phyloP scores from a whole-genome alignment of 1,140 invertebrate genomes.

The Hyphantria cunea region DNA sequence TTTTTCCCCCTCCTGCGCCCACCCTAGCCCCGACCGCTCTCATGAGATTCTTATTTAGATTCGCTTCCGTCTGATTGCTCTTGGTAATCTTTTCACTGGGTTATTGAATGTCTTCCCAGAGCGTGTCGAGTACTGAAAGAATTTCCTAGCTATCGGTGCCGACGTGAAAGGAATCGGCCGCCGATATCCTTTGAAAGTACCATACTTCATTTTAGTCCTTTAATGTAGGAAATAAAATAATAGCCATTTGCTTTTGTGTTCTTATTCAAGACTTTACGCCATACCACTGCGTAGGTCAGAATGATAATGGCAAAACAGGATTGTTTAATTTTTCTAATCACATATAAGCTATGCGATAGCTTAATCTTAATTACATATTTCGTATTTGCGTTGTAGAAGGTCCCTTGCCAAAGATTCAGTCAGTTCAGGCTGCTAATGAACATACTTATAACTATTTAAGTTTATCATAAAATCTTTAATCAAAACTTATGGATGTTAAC shows the following conservation, averaged over 20 bases:
- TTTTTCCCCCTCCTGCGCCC: conserved; percentile 64
- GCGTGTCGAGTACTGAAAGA: conserved; percentile 67
- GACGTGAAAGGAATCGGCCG: conserved; percentile 55
- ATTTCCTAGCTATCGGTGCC: conserved; percentile 45
- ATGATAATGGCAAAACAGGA: conserved; percentile 2
- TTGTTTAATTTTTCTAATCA: too few relatives aligned
- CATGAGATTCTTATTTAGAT: conserved; percentile 81
- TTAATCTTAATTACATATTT: too few relatives aligned
- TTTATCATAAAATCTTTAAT: too few relatives aligned
- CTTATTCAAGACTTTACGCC: conserved; percentile 33
- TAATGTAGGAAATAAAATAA: conserved; percentile 56
- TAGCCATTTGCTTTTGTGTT: conserved; percentile 57
- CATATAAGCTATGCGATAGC: too few relatives aligned
- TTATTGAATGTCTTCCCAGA: conserved; percentile 80
- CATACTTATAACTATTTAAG: too few relatives aligned
- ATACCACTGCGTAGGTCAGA: conserved; percentile 13
- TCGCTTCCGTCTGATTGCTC: conserved; percentile 81
- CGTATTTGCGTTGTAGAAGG: too few relatives aligned
- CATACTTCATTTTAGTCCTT: conserved; percentile 56
- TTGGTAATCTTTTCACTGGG: conserved; percentile 80
- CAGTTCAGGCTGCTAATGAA: too few relatives aligned
- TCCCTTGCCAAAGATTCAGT: too few relatives aligned
- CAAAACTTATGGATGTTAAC: conserved; percentile 6
- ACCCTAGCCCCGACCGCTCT: conserved; percentile 65
- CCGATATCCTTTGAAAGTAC: conserved; percentile 61